Base-by-base conservation (phyloP, 2,888 invertebrate species). In the Drosophila setosimentum region DNA sequence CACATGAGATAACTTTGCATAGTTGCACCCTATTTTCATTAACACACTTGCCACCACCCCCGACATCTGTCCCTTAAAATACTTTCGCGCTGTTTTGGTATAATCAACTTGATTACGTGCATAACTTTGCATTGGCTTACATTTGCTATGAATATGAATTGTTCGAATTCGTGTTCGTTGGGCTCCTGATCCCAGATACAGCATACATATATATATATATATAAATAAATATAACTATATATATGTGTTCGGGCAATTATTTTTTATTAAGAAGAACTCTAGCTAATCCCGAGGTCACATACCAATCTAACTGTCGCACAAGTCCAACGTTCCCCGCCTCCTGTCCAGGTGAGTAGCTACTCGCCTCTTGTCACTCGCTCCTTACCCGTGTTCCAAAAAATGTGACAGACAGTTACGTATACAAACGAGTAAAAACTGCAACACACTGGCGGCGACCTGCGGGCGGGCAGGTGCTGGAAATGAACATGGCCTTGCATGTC, bases 51-150 rank as follows among this genome's bases (percentile, higher is more conserved):
- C 27, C 40, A 29, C 30, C 3, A 21, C 16, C 21, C 16, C 0
- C 30, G 11, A 13, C 50, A 58, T 33, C 50, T 37, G 29, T 10
- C 11, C 29, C 21, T 10, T 21, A 10, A 35, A 53, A 60, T 29
- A 68, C 45, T 53, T 48, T 18, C n/a, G 58, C 42, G 48, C 33
- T 27, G 27, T 45, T 45, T 66, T 60, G 62, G 80, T 81, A 73
- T 51, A 72, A 73, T 79, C 80, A 83, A 83, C 54, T 77, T 83
- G 89, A 83, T 86, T 88, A 80, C 80, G 86, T 88, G 78, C 68
- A 82, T 64, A 78, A 65, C 71, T 83, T 83, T 69, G 42, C 68
- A 76, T 74, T 78, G 79, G 21, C 21, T 45, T 21, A 49, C 50
- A 79, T 57, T 61, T 49, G 30, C 27, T 37, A 11, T 53, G 62